Evolutionary conservation across 2,888 invertebrate genomes (phyloP), one percentile per base, ranked within the genome.

Genomic region (Idaea straminata): DNA sequence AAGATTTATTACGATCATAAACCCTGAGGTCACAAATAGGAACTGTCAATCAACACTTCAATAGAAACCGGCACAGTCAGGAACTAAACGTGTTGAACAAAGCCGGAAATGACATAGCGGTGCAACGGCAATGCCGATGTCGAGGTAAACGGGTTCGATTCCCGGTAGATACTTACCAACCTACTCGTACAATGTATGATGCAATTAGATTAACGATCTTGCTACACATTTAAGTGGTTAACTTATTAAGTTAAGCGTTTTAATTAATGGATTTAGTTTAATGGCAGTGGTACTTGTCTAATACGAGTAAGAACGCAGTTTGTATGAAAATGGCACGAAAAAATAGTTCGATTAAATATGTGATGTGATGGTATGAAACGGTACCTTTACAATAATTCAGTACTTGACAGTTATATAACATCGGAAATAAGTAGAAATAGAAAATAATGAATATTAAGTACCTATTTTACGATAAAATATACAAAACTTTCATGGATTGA

Each of bases 111-210:
- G 63, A 61, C 61, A 15, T 35, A 64, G 61, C 47, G 63, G 67
- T 66, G 71, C 71, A 67, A 59, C 65, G 69, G 64, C 68, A 67
- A 70, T 67, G 70, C 64, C 67, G 57, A 10, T 4, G 10, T 38
- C 72, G 64, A 72, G 72, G 72, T 67, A 62, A 70, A 35, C 68
- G 5, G 65, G 70, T 70, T 72, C 57, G 65, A 57, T 61, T 64
- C 66, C 64, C 64, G 65, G 59, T 59, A 10, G 58, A 47, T 47
- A 47, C 47, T 10, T 47, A 47, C 47, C 10, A 13, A 47, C 47
- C 10, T 47, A 47, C 47, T 47, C 4, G 36, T 47, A 47, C 47
- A 47, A 47, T 4, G 47, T 16, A 65, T 69, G 67, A 67, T 66
- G 69, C 69, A 67, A 68, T 61, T 61, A 34, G 62, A 64, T 62